Percentiles rank a stretch among this genome's conserved stretches.
Conservation (phyloP, 2,113 vertebrate genomes). For the Caracal caracal region DNA sequence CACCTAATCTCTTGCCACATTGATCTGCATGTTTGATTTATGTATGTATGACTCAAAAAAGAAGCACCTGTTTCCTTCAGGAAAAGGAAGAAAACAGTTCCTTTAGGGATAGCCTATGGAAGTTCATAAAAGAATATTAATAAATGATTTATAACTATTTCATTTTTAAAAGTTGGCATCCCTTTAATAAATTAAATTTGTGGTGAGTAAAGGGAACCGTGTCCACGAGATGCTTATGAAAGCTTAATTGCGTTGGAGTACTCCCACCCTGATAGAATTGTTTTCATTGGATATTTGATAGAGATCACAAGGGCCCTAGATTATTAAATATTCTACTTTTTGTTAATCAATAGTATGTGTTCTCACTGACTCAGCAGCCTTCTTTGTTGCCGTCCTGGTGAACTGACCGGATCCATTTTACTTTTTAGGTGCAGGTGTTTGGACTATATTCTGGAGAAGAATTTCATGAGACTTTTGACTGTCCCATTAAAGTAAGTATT, state of each 20-base stretch:
- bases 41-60: not conserved
- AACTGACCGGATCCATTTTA: slow-evolving; percentile 35
- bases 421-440: slow-evolving; percentile 94
- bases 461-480: slow-evolving; percentile 98
- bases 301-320: not conserved
- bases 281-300: not conserved
- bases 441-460: slow-evolving; percentile 97
- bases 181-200: slow-evolving; percentile 72
- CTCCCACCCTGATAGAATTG: not conserved
- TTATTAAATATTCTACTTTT: slow-evolving; percentile 31
- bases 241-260: not conserved
- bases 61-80: slow-evolving; percentile 3
- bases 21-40: not conserved
- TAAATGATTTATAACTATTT: slow-evolving; percentile 60
- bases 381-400: slow-evolving; percentile 4
- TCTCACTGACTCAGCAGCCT: not conserved
- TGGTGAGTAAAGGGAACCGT: slow-evolving; percentile 57
- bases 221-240: slow-evolving; percentile 41
- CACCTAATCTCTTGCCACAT: not conserved
- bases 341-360: not conserved
- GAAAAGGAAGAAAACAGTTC: not conserved
- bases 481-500: slow-evolving; percentile 96
- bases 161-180: slow-evolving; percentile 61
- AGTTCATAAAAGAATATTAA: slow-evolving; percentile 29
- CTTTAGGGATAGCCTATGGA: slow-evolving; percentile 24